Evolutionary conservation across 2,113 vertebrate genomes (phyloP).

Genomic region (Hippopotamus amphibius): DNA sequence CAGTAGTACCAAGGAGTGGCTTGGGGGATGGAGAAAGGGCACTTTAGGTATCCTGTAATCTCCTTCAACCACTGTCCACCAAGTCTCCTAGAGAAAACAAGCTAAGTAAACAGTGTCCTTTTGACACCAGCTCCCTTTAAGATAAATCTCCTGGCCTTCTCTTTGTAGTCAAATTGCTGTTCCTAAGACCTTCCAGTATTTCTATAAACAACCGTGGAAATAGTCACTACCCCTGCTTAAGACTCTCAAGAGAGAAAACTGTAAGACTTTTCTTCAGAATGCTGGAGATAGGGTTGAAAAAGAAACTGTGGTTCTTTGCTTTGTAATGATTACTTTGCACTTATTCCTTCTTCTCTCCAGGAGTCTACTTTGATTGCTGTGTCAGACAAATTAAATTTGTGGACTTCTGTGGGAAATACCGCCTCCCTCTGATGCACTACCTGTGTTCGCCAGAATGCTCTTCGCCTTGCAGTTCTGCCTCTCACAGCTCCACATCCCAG

Average conservation of each 20-base stretch:
- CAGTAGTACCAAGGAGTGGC: background rate
- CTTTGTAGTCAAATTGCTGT: background rate
- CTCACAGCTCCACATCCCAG: conserved; percentile 96
- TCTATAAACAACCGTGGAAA: background rate
- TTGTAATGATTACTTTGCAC: conserved; percentile 59
- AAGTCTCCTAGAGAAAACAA: background rate
- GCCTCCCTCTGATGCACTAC: conserved; percentile 99
- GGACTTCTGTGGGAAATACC: conserved; percentile 99
- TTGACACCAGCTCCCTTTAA: background rate
- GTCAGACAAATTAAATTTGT: conserved; percentile 99
- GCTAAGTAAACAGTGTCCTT: background rate
- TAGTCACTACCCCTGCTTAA: background rate
- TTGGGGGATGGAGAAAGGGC: background rate
- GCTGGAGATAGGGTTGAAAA: background rate
- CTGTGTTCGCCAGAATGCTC: conserved; percentile 94
- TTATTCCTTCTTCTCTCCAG: conserved; percentile 83
- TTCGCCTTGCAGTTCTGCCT: conserved; percentile 96
- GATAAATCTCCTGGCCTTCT: background rate
- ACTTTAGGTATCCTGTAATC: background rate
- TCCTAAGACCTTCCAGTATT: background rate
- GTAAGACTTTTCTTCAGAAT: background rate
- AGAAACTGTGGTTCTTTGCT: background rate
- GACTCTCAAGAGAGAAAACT: background rate
- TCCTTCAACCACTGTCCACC: background rate
- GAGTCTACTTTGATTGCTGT: conserved; percentile 99